Evolutionary conservation across 2,113 vertebrate genomes (phyloP), one percentile per base, ranked within the genome.

Genomic region (Corynorhinus townsendii): DNA sequence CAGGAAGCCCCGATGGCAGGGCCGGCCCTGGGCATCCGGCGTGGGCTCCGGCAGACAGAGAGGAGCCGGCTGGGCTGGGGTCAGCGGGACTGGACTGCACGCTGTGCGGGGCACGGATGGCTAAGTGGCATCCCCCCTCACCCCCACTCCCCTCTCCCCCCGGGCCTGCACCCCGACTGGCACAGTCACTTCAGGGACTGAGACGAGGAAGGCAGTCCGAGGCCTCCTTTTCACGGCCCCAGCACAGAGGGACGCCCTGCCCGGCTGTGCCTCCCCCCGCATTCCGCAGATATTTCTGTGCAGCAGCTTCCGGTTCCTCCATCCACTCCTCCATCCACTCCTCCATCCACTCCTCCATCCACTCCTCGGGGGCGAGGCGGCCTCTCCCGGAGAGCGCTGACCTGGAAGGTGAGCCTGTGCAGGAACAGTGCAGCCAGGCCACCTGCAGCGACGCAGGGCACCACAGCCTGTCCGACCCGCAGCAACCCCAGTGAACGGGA

Each of bases 71-170:
- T 10, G 59, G 26, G 80, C 43, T 15, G 47, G 14, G 9, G 1
- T 17, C 4, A 0, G 38, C 1, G 85, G 26, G 17, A 9, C 38
- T 33, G 5, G 47, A 62, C 8, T 0, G 0, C 20, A 11, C 56
- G 66, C 19, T 35, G 35, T 9, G 3, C 17, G 47, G 30, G 54
- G 22, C 33, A 30, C 26, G 24, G 33, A 8, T 33, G 22, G 38
- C 69, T 56, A 10, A 7, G 54, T 15, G n/a, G 33, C 4, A 0
- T 30, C 59, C 6, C 2, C 54, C 24, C 66, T 54, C 15, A 38
- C 54, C 24, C 66, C 64, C 15, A n/a, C n/a, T n/a, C 38, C 38
- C 38, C 38, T 3, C 38, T 4, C 38, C 54, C 24, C 66, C 64
- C 15, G 43, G 59, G 49, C 43, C 73, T 68, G 52, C 22, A 38